A percentile compares a stretch with the other conserved stretches of the same genome.
Conservation (phyloP, 2,797 vertebrate genomes). For the Phoxinus dragarum region DNA sequence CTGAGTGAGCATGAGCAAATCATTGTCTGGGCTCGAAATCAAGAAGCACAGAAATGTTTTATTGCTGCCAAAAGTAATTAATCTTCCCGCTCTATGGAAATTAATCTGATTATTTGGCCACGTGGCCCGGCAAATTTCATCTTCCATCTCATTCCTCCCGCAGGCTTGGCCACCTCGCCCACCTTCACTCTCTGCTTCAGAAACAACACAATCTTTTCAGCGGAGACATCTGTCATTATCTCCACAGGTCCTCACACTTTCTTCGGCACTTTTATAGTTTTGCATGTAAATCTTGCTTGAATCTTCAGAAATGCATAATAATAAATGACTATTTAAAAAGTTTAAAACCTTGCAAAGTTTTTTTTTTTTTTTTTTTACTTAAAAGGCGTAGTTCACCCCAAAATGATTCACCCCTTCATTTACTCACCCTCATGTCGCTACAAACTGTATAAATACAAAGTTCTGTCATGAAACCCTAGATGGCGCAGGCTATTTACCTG, state of each 20-base stretch:
- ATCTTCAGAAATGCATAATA: neutral
- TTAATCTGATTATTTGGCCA: constrained; percentile 76
- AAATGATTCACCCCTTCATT: neutral
- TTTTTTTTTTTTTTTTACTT: neutral
- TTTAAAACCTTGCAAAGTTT: neutral
- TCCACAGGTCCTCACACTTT: constrained; percentile 16
- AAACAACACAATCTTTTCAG: constrained; percentile 11
- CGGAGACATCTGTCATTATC: constrained; percentile 16
- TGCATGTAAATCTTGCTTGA: neutral
- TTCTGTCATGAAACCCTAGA: too few relatives aligned
- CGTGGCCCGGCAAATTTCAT: constrained; percentile 70
- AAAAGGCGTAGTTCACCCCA: neutral
- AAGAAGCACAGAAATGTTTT: constrained; percentile 76
- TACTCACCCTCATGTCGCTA: too few relatives aligned
- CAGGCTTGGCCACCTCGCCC: constrained; percentile 44
- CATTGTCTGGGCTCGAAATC: constrained; percentile 70
- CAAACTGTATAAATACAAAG: too few relatives aligned
- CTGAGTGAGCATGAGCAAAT: constrained; percentile 34
- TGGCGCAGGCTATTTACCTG: too few relatives aligned
- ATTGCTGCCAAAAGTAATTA: constrained; percentile 80
- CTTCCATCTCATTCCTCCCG: constrained; percentile 52
- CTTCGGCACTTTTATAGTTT: neutral
- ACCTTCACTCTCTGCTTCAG: constrained; percentile 37
- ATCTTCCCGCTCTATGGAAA: constrained; percentile 74
- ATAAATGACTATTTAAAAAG: neutral